Evolutionary conservation across 1,140 invertebrate genomes (phyloP).

Genomic region (Drosophila grimshawi): DNA sequence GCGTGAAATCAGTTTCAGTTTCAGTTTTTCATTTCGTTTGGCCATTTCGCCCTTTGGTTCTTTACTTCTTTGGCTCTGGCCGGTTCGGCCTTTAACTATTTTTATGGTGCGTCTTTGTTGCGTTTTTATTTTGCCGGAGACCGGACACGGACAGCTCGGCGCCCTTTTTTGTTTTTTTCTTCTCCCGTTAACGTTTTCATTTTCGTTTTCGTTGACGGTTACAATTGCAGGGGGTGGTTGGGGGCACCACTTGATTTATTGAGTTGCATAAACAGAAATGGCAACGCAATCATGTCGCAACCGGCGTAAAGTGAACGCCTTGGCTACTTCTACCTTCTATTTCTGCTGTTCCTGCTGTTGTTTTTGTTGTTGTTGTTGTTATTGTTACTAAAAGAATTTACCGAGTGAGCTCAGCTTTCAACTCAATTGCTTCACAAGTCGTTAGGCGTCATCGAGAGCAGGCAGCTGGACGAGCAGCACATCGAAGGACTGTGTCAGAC

Average conservation of each 20-base stretch:
- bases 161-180: conserved; percentile 9
- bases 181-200: neutral
- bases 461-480: conserved; percentile 11
- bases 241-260: conserved; percentile 76
- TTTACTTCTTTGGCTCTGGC: neutral
- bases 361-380: neutral
- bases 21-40: conserved; percentile 52
- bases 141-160: conserved; percentile 5
- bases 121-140: conserved; percentile 41
- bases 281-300: conserved; percentile 82
- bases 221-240: conserved; percentile 27
- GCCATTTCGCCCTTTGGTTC: conserved; percentile 47
- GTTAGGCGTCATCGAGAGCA: conserved; percentile 73
- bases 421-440: conserved; percentile 83
- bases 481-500: conserved; percentile 12
- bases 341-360: neutral
- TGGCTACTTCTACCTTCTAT: conserved; percentile 8
- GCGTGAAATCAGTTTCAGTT: conserved; percentile 76
- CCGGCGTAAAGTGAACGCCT: conserved; percentile 34
- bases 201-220: conserved; percentile 10
- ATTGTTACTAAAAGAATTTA: conserved; percentile 38
- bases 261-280: conserved; percentile 84
- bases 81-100: conserved; percentile 53
- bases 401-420: conserved; percentile 76
- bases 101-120: conserved; percentile 64